phyloP scores from a whole-genome alignment of 1,140 invertebrate genomes.

The Zaprionus tsacasi region DNA sequence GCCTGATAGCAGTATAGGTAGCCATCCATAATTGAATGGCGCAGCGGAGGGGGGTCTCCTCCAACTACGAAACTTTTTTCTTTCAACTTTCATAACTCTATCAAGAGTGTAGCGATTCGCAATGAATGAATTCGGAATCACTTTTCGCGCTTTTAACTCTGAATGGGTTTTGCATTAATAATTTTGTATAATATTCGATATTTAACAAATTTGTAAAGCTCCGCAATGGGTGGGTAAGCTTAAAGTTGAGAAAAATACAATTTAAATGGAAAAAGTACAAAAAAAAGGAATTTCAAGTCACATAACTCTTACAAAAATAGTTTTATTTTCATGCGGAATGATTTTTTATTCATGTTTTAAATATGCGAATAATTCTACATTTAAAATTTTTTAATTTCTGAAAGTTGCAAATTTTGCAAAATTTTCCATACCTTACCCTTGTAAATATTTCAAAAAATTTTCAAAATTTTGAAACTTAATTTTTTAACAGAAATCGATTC shows the following conservation, averaged over 20 bases:
- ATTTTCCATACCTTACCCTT: neutral
- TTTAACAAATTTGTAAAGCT: too few relatives aligned
- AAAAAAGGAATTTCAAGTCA: neutral
- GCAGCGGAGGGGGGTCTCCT: neutral
- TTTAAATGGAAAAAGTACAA: too few relatives aligned
- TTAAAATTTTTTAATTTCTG: too few relatives aligned
- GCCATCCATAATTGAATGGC: slow-evolving; percentile 5
- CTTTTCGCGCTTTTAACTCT: too few relatives aligned
- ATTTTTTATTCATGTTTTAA: neutral
- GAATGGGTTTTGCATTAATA: too few relatives aligned
- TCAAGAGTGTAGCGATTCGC: neutral
- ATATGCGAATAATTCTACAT: neutral
- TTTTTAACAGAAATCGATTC: neutral
- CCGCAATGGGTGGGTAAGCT: too few relatives aligned
- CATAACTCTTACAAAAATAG: neutral
- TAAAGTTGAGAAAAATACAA: too few relatives aligned
- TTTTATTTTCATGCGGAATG: neutral
- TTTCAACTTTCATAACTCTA: neutral
- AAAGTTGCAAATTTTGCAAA: too few relatives aligned
- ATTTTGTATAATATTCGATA: too few relatives aligned
- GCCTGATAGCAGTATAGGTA: slow-evolving; percentile 1
- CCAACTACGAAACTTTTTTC: neutral
- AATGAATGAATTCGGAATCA: neutral
- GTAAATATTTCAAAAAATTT: neutral
- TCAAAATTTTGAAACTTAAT: neutral